phyloP scores from a whole-genome alignment of 2,797 vertebrate species.

The Vespertilio murinus region DNA sequence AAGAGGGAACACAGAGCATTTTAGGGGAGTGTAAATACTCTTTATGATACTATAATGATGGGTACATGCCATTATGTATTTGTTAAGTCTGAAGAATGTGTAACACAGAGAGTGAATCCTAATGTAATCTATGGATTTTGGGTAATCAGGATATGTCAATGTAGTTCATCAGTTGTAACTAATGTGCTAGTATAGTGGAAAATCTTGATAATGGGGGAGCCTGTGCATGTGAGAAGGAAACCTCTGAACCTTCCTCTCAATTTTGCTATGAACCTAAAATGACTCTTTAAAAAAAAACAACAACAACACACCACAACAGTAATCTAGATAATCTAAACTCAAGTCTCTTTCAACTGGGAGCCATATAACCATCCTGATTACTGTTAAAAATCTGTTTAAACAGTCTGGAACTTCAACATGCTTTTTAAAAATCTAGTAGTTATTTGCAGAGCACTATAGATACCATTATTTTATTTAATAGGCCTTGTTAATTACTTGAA shows the following conservation, averaged over 20 bases:
- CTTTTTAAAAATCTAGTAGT: background rate
- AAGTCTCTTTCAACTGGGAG: background rate
- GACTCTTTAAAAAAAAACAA: background rate
- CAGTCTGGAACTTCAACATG: background rate
- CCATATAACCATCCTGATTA: background rate
- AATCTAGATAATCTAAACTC: background rate
- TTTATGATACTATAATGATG: background rate
- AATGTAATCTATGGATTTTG: background rate
- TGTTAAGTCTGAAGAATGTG: no score
- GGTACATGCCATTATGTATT: background rate
- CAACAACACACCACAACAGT: background rate
- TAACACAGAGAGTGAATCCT: background rate
- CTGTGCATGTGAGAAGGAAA: background rate
- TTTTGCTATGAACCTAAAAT: background rate
- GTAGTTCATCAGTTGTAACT: background rate
- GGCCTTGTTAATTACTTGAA: background rate
- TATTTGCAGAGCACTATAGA: background rate
- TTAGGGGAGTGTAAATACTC: background rate
- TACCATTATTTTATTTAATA: background rate
- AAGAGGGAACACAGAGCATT: background rate
- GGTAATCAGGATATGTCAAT: background rate
- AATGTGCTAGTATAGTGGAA: background rate
- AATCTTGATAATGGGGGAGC: background rate
- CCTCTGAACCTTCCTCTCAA: background rate
- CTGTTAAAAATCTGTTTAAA: background rate